Evolutionary conservation across 1,140 invertebrate species (phyloP).

Genomic region (Drosophila sturtevanti): DNA sequence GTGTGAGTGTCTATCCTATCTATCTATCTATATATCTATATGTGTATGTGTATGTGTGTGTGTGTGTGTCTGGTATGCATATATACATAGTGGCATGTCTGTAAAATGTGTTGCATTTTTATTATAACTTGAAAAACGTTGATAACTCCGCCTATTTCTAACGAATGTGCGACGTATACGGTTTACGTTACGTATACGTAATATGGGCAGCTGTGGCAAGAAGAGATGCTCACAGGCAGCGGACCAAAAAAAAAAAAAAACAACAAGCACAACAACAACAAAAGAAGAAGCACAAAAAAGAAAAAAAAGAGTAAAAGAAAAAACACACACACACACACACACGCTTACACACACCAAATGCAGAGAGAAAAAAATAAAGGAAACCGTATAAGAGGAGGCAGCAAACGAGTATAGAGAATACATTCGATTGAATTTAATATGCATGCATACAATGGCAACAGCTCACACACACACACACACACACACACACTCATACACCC

Average conservation of each 20-base stretch:
- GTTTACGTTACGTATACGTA: conserved; percentile 59
- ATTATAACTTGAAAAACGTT: conserved; percentile 82
- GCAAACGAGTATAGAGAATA: conserved; percentile 74
- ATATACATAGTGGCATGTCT: conserved; percentile 50
- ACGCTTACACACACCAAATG: background rate
- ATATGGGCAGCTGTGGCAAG: conserved; percentile 34
- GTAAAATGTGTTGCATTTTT: conserved; percentile 82
- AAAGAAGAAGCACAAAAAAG: conserved; percentile 7
- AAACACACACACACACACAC: background rate
- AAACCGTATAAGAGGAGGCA: conserved; percentile 5
- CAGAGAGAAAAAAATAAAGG: background rate
- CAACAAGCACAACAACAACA: background rate
- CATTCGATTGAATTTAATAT: conserved; percentile 82
- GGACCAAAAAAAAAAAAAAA: background rate
- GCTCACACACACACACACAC: conserved; percentile 28
- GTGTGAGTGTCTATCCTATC: conserved; percentile 34
- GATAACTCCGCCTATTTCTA: conserved; percentile 82
- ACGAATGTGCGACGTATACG: conserved; percentile 54
- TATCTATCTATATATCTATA: conserved; percentile 40
- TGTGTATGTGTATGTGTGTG: conserved; percentile 9
- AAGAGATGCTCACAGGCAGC: background rate
- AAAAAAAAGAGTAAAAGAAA: conserved; percentile 32
- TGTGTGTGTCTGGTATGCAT: conserved; percentile 15
- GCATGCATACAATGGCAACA: conserved; percentile 78
- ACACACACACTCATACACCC: conserved; percentile 8